phyloP scores from a whole-genome alignment of 2,888 invertebrate species.

The Netelia virgata region DNA sequence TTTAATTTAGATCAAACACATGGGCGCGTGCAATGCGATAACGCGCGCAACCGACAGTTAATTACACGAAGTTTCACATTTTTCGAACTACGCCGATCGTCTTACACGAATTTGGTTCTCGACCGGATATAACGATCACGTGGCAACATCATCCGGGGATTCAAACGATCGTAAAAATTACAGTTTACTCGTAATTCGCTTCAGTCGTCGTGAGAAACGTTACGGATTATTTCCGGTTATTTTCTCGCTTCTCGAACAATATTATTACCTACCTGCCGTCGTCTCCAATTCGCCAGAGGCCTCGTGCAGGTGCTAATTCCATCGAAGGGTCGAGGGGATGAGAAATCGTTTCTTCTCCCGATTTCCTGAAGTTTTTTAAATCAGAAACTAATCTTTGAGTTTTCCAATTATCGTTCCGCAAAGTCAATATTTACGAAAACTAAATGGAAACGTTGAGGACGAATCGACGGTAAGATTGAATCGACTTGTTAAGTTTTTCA shows the following conservation, averaged over 20 bases:
- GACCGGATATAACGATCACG: constrained; percentile 51
- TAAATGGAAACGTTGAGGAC: constrained; percentile 5
- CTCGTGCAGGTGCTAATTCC: constrained; percentile 58
- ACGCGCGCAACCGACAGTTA: constrained; percentile 1
- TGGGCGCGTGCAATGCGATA: constrained; percentile 57
- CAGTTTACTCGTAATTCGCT: constrained; percentile 31
- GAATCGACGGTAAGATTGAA: not conserved
- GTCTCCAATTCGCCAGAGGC: constrained; percentile 9
- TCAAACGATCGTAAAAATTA: constrained; percentile 11
- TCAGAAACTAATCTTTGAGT: constrained; percentile 24
- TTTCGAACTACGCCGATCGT: constrained; percentile 17
- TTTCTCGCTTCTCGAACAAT: constrained; percentile 38
- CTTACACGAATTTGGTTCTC: constrained; percentile 21
- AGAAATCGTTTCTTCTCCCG: constrained; percentile 44
- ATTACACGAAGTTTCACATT: constrained; percentile 43
- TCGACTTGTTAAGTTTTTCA: no score
- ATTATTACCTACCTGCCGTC: constrained; percentile 44
- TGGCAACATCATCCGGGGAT: constrained; percentile 33
- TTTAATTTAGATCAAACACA: constrained; percentile 75
- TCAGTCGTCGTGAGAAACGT: constrained; percentile 22
- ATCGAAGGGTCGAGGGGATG: constrained; percentile 27
- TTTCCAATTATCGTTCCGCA: constrained; percentile 1
- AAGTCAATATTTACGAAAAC: constrained; percentile 50
- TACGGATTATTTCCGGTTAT: constrained; percentile 43
- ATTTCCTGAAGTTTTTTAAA: constrained; percentile 19